Evolutionary conservation across 2,888 invertebrate species (phyloP).

Genomic region (Drepana falcataria): DNA sequence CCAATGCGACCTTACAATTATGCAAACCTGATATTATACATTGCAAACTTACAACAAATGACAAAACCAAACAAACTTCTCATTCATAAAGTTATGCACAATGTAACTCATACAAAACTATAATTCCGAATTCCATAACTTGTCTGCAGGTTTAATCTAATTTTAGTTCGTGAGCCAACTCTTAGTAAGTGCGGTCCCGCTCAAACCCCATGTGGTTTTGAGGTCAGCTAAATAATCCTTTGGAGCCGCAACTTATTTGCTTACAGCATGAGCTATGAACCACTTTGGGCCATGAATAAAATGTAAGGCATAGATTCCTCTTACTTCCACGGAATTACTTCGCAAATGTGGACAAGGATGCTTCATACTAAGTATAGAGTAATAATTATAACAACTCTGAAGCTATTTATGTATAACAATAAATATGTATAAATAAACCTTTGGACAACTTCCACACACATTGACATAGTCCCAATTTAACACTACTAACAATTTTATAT

Average conservation of each 20-base stretch:
- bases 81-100: neutral
- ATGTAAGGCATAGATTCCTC: neutral
- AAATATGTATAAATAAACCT: too few relatives aligned
- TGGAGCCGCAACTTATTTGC: conserved; percentile 1
- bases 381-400: too few relatives aligned
- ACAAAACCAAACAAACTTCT: neutral
- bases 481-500: too few relatives aligned
- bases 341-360: too few relatives aligned
- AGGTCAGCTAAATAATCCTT: conserved; percentile 3
- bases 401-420: too few relatives aligned
- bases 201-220: neutral
- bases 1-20: too few relatives aligned
- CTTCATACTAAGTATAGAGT: too few relatives aligned
- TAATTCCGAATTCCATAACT: neutral
- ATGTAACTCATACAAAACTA: neutral
- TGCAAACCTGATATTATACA: too few relatives aligned
- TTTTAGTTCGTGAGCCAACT: conserved; percentile 2
- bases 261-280: neutral
- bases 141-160: neutral
- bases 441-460: too few relatives aligned
- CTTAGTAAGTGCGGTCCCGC: neutral
- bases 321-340: neutral
- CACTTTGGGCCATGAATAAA: neutral
- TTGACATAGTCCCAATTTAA: too few relatives aligned
- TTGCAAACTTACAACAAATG: conserved; percentile 11